A percentile compares a stretch with the other conserved stretches of the same genome.
Conservation (phyloP, 2,797 vertebrate genomes). For the Mormyrus hasselquistii region DNA sequence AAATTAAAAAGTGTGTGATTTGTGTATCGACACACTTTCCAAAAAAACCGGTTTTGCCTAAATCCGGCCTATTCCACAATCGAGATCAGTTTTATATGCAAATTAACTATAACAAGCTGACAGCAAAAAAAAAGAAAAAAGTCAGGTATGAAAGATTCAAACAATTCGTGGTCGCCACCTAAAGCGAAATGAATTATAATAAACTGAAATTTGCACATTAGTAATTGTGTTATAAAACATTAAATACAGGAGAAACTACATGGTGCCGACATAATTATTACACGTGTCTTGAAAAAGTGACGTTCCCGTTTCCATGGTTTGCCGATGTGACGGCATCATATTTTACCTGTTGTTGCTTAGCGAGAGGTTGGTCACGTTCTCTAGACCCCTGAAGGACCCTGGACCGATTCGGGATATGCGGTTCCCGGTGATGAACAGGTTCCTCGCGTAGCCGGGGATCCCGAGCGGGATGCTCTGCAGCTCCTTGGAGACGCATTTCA, state of each 20-base stretch:
- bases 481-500: constrained; percentile 60
- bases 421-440: constrained; percentile 61
- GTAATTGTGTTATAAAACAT: background rate
- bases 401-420: constrained; percentile 51
- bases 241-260: background rate
- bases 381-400: constrained; percentile 52
- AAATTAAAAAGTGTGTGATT: background rate
- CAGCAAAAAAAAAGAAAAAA: background rate
- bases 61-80: background rate
- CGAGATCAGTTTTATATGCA: background rate
- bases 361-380: constrained; percentile 62
- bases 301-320: background rate
- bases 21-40: background rate
- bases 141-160: background rate
- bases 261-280: background rate
- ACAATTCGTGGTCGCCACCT: background rate
- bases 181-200: background rate
- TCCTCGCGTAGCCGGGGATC: constrained; percentile 55
- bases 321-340: background rate
- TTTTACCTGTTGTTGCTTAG: constrained; percentile 69
- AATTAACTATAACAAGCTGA: background rate
- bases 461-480: constrained; percentile 50
- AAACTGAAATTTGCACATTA: background rate
- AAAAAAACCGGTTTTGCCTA: background rate
- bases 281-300: background rate